Evolutionary conservation across 2,888 invertebrate species (phyloP).

Genomic region (Petrolisthes manimaculis): DNA sequence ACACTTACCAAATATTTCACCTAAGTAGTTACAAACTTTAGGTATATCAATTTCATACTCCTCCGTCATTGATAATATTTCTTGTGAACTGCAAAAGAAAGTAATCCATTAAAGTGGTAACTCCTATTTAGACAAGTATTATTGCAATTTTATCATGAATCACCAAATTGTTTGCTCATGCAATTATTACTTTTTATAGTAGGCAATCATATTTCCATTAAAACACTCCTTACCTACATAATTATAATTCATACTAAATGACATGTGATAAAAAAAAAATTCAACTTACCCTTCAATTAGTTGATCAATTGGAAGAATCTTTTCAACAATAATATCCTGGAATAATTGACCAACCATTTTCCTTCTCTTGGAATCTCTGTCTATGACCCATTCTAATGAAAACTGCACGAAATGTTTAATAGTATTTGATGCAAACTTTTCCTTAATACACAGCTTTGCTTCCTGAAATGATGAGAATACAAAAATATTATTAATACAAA

Average conservation of each 20-base stretch:
- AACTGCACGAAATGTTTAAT: conserved; percentile 49
- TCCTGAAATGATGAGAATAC: conserved; percentile 34
- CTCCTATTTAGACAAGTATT: not conserved
- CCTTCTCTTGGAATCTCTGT: conserved; percentile 45
- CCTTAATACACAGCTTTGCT: conserved; percentile 53
- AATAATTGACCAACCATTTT: conserved; percentile 54
- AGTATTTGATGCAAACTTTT: conserved; percentile 46
- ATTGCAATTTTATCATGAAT: not conserved
- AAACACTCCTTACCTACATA: not conserved
- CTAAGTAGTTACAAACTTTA: too few species aligned
- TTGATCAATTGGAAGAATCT: conserved; percentile 41
- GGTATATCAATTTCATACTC: too few species aligned
- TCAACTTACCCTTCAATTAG: conserved; percentile 56
- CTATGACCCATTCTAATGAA: conserved; percentile 53
- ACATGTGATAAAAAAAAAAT: not conserved
- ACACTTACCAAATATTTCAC: too few species aligned
- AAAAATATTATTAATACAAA: not conserved
- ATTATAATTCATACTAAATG: not conserved
- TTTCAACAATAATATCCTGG: conserved; percentile 51
- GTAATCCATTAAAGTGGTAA: not conserved
- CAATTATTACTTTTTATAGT: not conserved
- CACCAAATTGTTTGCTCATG: not conserved
- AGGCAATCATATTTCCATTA: not conserved
- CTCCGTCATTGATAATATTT: too few species aligned
- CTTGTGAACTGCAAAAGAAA: too few species aligned